These are phyloP conservation scores for Diploptera punctata DNA, from an alignment of 2,888 invertebrate species.

Conservation along the genomic window DNA sequence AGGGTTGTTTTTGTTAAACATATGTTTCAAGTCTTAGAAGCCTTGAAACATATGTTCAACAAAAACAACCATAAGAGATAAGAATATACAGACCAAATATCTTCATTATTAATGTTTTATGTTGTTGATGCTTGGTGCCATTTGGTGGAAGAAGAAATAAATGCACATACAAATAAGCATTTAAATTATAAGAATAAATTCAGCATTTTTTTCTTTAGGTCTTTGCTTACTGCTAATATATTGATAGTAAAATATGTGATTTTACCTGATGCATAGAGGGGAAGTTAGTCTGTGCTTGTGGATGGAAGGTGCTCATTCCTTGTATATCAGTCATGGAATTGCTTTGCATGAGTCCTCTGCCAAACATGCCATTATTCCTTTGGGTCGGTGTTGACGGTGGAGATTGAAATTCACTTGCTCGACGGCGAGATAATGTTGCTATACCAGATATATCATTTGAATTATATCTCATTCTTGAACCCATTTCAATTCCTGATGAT, in stretches of 20 bases:
- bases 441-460: slow-evolving; percentile 35
- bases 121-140: too few species aligned
- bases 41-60: too few species aligned
- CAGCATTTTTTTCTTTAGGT: neutral
- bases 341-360: slow-evolving; percentile 34
- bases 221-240: neutral
- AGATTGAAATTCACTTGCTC: slow-evolving; percentile 38
- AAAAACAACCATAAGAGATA: too few species aligned
- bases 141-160: too few species aligned
- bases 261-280: slow-evolving; percentile 65
- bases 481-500: slow-evolving; percentile 47
- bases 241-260: neutral
- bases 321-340: slow-evolving; percentile 42
- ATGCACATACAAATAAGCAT: too few species aligned
- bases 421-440: slow-evolving; percentile 33
- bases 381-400: slow-evolving; percentile 21
- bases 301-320: slow-evolving; percentile 26
- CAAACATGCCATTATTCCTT: slow-evolving; percentile 30
- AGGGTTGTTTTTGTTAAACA: too few species aligned
- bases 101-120: too few species aligned
- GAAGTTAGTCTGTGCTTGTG: slow-evolving; percentile 37
- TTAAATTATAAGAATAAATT: too few species aligned
- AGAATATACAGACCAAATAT: too few species aligned
- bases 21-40: too few species aligned
- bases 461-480: slow-evolving; percentile 15